Conservation (phyloP, 2,113 vertebrate genomes). For the Sinocyclocheilus anophthalmus region DNA sequence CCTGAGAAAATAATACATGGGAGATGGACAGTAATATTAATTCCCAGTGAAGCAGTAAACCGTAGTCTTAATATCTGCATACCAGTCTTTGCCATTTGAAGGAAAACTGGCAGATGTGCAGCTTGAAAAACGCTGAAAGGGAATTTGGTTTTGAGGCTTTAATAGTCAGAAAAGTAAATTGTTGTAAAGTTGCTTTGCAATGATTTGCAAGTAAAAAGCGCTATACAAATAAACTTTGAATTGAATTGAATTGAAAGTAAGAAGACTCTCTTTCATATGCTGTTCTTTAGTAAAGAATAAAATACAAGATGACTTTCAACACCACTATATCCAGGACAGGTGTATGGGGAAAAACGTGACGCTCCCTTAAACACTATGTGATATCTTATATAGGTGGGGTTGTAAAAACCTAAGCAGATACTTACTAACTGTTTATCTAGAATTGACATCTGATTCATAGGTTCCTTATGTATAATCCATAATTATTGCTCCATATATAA, state of each 20-base stretch:
- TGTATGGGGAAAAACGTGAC: background rate
- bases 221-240: too few relatives aligned
- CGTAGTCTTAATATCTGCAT: background rate
- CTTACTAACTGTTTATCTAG: background rate
- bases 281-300: background rate
- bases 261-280: background rate
- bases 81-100: background rate
- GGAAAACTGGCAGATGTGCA: background rate
- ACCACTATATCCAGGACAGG: background rate
- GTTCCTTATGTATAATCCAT: too few relatives aligned
- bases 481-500: background rate
- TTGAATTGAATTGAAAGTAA: too few relatives aligned
- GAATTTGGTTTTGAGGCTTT: background rate
- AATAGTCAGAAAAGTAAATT: background rate
- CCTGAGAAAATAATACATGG: conserved; percentile 16
- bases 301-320: background rate
- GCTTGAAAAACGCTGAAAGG: background rate
- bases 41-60: conserved; percentile 9
- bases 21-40: background rate
- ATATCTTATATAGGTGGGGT: background rate
- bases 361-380: background rate
- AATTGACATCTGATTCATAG: background rate
- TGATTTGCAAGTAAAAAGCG: too few relatives aligned
- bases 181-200: too few relatives aligned
- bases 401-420: conserved; percentile 7